phyloP scores from a whole-genome alignment of 2,797 vertebrate species.

The Percopsis omiscomaycus region DNA sequence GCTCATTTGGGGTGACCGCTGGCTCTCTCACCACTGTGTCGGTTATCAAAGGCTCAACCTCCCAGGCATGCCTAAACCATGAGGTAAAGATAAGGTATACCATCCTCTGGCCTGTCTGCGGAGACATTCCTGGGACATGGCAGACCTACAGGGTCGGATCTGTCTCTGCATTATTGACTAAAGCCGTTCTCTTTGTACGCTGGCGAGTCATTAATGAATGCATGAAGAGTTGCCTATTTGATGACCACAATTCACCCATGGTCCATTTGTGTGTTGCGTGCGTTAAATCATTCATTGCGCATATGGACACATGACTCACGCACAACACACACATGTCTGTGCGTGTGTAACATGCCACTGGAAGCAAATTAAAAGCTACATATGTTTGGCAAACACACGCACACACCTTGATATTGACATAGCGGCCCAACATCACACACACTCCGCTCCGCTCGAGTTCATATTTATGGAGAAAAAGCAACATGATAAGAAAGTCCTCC shows the following conservation, averaged over 20 bases:
- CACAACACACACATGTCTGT: constrained; percentile 10
- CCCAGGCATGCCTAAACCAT: constrained; percentile 39
- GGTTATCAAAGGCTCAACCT: constrained; percentile 45
- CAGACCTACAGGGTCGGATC: constrained; percentile 39
- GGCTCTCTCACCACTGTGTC: constrained; percentile 42
- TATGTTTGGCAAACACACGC: constrained; percentile 31
- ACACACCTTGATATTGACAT: constrained; percentile 59
- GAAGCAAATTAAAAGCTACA: constrained; percentile 54
- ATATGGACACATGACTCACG: constrained; percentile 13
- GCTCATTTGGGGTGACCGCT: constrained; percentile 37
- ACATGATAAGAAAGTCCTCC: constrained; percentile 44
- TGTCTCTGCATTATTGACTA: constrained; percentile 69
- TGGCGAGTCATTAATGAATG: constrained; percentile 68
- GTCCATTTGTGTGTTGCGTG: constrained; percentile 67
- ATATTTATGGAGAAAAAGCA: constrained; percentile 61
- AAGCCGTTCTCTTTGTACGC: constrained; percentile 66
- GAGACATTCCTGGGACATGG: constrained; percentile 5
- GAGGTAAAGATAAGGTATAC: constrained; percentile 34
- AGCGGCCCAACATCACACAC: constrained; percentile 53
- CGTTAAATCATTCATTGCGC: constrained; percentile 66
- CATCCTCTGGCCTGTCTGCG: constrained; percentile 27
- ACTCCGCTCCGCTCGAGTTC: constrained; percentile 52
- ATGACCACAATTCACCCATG: constrained; percentile 65
- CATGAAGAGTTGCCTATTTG: constrained; percentile 69
- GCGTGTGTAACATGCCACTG: constrained; percentile 19